Base-by-base conservation (phyloP, 2,113 vertebrate species). In the Zonotrichia leucophrys region DNA sequence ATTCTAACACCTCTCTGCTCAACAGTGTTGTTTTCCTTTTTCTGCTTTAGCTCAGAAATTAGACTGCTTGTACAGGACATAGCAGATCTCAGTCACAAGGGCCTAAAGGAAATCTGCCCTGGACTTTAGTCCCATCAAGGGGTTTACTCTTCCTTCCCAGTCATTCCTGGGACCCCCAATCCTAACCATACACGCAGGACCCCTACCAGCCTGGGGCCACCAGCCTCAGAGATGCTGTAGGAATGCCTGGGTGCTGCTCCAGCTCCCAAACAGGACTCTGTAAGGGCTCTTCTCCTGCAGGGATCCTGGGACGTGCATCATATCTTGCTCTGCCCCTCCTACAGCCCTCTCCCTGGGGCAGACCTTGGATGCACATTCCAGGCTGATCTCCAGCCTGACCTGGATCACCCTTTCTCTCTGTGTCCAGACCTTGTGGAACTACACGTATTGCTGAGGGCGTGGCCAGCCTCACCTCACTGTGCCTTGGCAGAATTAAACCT, bases 101-200 rank as follows among this genome's bases (percentile, higher is more conserved):
- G 2, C 3, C 13, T 75, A 46, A 33, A 7, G 10, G 5, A 39
- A 75, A 78, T 56, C 18, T 82, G 25, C 53, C 27, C 33, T 39
- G 55, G 52, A 35, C 3, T 64, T 75, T 5, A 50, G 6, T 27
- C 8, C 15, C 5, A 11, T 11, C 8, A 22, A 59, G 15, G 39
- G 4, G 3, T 22, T 86, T 52, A 24, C 33, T 60, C 10, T 58
- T 30, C 14, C 24, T 83, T 3, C 5, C 16, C 22, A n/a, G 22
- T 17, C 15, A 1, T 19, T 33, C 9, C 12, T 56, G 30, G 5
- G 3, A 39, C 4, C 1, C 4, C 17, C 18, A 66, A 4, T 4
- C 5, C 42, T 50, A 19, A 4, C 4, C 4, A 18, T 4, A 8
- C 5, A 9, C 20, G 6, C 3, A 31, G 22, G 9, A 0, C 30